phyloP scores from a whole-genome alignment of 2,888 invertebrate genomes.

The Plusia festucae region DNA sequence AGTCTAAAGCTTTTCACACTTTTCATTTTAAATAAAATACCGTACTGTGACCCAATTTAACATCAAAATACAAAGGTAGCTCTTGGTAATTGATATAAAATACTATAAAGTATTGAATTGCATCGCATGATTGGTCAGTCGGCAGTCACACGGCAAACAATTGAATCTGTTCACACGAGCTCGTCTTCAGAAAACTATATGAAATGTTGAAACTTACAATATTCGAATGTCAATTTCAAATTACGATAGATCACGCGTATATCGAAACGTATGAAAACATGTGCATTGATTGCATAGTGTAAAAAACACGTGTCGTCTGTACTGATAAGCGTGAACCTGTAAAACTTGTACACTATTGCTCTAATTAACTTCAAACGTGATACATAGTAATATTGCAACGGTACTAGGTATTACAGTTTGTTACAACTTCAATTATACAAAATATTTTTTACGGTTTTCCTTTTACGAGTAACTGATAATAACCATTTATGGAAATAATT shows the following conservation, averaged over 20 bases:
- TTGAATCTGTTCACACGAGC: too few species aligned
- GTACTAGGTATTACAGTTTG: not conserved
- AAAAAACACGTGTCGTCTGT: conserved; percentile 31
- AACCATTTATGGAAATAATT: too few species aligned
- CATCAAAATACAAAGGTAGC: not conserved
- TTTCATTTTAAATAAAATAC: not conserved
- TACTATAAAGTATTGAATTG: not conserved
- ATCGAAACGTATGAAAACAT: conserved; percentile 26
- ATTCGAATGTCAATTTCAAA: too few species aligned
- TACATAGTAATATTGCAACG: not conserved
- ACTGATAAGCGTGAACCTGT: conserved; percentile 39
- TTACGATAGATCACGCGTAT: conserved; percentile 3
- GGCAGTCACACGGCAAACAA: not conserved
- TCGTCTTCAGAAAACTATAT: too few species aligned
- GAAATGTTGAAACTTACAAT: too few species aligned
- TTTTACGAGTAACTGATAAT: too few species aligned
- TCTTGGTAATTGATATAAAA: not conserved
- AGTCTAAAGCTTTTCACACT: not conserved
- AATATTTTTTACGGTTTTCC: too few species aligned
- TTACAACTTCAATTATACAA: not conserved
- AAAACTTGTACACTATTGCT: conserved; percentile 32
- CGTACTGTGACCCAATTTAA: not conserved
- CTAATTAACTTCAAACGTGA: conserved; percentile 25
- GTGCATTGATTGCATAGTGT: conserved; percentile 17
- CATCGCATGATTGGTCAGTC: not conserved